phyloP scores from a whole-genome alignment of 2,888 invertebrate species.

The Pachydiplax longipennis region DNA sequence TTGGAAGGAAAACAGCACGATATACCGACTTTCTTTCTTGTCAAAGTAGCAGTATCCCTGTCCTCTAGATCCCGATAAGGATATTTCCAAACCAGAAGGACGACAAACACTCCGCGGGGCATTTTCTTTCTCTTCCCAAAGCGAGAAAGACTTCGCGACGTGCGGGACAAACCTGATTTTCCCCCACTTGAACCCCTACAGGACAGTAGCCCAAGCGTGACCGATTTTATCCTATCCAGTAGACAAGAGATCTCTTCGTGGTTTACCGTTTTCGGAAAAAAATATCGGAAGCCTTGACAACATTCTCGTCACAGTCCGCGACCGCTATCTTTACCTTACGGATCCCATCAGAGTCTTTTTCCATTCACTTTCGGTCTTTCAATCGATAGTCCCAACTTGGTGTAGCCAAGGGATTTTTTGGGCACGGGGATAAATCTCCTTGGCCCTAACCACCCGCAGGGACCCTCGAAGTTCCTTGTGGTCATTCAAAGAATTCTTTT shows the following conservation, averaged over 20 bases:
- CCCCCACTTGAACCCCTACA: slow-evolving; percentile 9
- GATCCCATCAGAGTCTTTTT: neutral
- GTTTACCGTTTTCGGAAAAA: neutral
- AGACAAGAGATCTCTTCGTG: neutral
- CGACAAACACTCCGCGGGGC: neutral
- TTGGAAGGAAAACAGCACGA: neutral
- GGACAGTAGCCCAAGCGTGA: slow-evolving; percentile 20
- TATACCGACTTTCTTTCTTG: neutral
- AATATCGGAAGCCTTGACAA: neutral
- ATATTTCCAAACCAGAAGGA: neutral
- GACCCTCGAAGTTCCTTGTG: neutral
- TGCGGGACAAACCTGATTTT: slow-evolving; percentile 9
- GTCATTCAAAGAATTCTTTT: neutral
- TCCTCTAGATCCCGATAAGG: neutral
- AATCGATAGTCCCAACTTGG: neutral
- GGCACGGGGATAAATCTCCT: neutral
- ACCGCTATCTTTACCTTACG: neutral
- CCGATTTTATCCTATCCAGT: slow-evolving; percentile 1
- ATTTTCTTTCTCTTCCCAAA: neutral
- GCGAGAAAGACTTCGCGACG: slow-evolving; percentile 9
- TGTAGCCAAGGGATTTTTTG: neutral
- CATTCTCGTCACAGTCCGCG: neutral
- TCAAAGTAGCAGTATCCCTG: neutral
- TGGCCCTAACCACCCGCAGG: neutral
- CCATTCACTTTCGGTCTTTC: neutral